These are phyloP conservation scores for Dryococelus australis DNA, from an alignment of 2,888 invertebrate species.

Conservation along the genomic window DNA sequence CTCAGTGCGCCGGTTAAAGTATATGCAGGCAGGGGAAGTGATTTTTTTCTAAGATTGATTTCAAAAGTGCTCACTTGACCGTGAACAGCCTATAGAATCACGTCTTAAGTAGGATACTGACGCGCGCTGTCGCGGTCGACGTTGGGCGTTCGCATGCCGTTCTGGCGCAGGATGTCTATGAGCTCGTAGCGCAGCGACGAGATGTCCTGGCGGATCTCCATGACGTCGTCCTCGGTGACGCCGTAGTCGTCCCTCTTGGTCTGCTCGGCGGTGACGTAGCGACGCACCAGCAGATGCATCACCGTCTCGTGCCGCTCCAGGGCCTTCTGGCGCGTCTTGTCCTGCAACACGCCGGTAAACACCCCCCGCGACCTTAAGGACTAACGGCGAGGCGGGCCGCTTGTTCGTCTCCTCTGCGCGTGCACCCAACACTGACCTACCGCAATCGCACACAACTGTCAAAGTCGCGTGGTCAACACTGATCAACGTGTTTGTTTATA, in stretches of 20 bases:
- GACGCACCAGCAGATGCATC: constrained; percentile 85
- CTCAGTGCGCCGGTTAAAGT: too few species aligned
- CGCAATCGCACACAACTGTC: too few species aligned
- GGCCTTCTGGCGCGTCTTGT: constrained; percentile 76
- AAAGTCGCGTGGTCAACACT: too few species aligned
- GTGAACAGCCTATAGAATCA: too few species aligned
- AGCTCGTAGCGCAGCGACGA: constrained; percentile 93
- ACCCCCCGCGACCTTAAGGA: too few species aligned
- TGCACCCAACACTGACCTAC: too few species aligned
- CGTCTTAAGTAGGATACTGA: background rate
- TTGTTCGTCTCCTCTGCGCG: too few species aligned
- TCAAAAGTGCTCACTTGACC: too few species aligned
- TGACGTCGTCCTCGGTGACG: constrained; percentile 96
- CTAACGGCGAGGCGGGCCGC: too few species aligned
- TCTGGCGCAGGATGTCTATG: constrained; percentile 87
- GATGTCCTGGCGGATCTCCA: constrained; percentile 97
- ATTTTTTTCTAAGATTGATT: too few species aligned
- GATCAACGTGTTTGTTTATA: too few species aligned
- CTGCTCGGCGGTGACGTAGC: constrained; percentile 91
- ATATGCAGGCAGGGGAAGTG: too few species aligned
- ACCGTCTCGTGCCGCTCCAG: constrained; percentile 79
- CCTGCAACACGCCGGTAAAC: constrained; percentile 62
- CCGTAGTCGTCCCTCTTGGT: constrained; percentile 88
- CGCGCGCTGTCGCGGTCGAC: constrained; percentile 59
- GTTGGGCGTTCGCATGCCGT: constrained; percentile 85